Evolutionary conservation across 92 coral and sea anemone genomes (phyloP), one percentile per base, ranked within the genome.

Genomic region (Nematostella vectensis): DNA sequence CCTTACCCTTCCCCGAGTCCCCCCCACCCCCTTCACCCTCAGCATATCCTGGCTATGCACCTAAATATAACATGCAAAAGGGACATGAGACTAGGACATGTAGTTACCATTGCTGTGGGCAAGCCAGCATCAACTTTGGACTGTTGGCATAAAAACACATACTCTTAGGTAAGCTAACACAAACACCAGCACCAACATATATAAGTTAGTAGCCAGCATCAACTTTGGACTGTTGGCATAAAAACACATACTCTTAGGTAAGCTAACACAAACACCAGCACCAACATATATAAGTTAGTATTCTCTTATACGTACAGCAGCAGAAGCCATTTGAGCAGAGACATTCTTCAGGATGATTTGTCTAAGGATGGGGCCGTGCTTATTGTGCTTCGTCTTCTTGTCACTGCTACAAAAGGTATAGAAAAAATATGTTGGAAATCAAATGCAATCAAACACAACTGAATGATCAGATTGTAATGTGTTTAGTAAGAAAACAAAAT

Each of bases 161-260:
- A 15, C 36, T 4, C 19, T 22, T 26, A 4, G 10, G 31, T 15
- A n/a, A 31, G 16, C 20, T 1, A 54, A 12, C 25, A 23, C 8
- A 38, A 27, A 38, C 29, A 15, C 50, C 40, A 33, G 40, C 6
- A 6, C 15, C 15, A 33, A 33, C 40, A 33, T 6, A 33, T 33
- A 33, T n/a, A n/a, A n/a, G n/a, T n/a, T n/a, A n/a, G n/a, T n/a
- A 72, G 2, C 96, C 96, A 25, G 96, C 96, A 80, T 89, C 96
- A 70, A 89, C 94, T 59, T 87, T 82, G 18, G 89, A 82, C 96
- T 89, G 47, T 2, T 55, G 25, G 50, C 33, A 58, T 19, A n/a
- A 59, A n/a, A 27, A n/a, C n/a, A 17, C 15, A 38, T 22, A 15
- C 36, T 4, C 19, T 22, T 26, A 4, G 10, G 31, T 15, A n/a